phyloP scores from a whole-genome alignment of 2,797 vertebrate species.

The Peromyscus aztecus region DNA sequence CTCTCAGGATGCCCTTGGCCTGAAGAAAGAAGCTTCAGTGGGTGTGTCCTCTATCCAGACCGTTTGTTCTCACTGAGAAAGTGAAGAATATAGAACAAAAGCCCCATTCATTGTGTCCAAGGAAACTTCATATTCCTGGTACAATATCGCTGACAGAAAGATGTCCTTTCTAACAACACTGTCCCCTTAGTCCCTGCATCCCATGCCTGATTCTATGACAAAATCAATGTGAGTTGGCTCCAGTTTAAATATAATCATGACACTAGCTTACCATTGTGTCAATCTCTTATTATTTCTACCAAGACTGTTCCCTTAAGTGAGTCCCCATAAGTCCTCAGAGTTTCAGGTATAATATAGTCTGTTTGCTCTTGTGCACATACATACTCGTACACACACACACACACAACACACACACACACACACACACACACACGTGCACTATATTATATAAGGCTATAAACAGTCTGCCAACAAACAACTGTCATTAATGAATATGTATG shows the following conservation, averaged over 20 bases:
- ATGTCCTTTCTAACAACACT: neutral
- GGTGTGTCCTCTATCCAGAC: neutral
- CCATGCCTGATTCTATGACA: neutral
- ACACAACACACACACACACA: neutral
- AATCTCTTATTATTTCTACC: neutral
- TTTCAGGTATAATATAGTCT: neutral
- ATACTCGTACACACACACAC: rapidly evolving
- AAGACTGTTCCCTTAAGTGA: neutral
- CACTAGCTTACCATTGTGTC: neutral
- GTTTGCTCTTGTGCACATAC: neutral
- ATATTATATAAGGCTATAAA: neutral
- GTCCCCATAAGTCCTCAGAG: neutral
- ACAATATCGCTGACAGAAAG: neutral
- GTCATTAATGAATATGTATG: neutral
- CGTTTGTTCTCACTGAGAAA: neutral
- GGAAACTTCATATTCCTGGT: neutral
- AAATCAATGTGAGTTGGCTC: neutral
- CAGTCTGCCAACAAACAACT: neutral
- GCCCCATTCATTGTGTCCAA: neutral
- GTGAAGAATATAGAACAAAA: neutral
- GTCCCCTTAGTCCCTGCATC: neutral
- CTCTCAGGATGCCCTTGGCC: neutral
- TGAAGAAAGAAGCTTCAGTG: neutral
- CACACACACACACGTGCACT: neutral
- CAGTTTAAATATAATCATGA: neutral